Evolutionary conservation across 2,797 vertebrate species (phyloP).

Genomic region (Pantherophis vulpinus): DNA sequence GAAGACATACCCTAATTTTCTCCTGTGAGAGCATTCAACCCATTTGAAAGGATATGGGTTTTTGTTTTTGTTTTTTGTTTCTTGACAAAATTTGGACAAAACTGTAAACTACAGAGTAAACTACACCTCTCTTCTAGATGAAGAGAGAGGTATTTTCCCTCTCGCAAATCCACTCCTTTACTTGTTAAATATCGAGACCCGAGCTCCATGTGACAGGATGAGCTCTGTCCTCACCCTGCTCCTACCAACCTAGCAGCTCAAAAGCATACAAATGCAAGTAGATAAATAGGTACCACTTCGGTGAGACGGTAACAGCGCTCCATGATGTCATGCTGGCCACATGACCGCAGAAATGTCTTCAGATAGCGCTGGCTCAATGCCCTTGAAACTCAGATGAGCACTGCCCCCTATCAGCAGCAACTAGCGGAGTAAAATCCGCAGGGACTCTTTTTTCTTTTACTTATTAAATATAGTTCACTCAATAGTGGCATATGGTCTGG

Average conservation of each 20-base stretch:
- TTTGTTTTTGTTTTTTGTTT: neutral
- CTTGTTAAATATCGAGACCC: neutral
- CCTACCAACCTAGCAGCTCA: neutral
- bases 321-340: neutral
- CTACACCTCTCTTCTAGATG: neutral
- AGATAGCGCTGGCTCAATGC: neutral
- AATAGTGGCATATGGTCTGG: neutral
- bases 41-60: neutral
- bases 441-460: neutral
- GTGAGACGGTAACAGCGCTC: neutral
- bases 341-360: neutral
- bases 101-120: neutral
- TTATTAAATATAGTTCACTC: neutral
- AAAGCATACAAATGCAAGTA: neutral
- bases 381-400: neutral
- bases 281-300: neutral
- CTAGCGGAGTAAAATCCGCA: neutral
- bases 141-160: neutral
- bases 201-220: neutral
- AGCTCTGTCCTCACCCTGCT: neutral
- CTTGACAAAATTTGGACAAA: neutral
- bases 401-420: neutral
- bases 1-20: neutral
- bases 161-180: neutral
- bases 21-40: neutral